These are phyloP conservation scores for Silurus meridionalis DNA, from an alignment of 2,113 vertebrate species.

Conservation along the genomic window DNA sequence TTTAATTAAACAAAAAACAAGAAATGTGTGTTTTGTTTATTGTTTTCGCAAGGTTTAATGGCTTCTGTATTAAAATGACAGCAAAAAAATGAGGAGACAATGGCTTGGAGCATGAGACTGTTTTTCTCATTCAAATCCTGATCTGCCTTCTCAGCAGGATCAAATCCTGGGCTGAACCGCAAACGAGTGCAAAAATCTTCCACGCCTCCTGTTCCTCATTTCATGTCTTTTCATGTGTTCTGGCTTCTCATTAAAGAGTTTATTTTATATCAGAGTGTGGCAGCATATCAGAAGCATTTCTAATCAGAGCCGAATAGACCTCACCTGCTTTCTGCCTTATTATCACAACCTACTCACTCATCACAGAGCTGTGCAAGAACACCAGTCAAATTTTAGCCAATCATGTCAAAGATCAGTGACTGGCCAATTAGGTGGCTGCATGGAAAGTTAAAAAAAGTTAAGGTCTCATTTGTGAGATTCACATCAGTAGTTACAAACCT, in stretches of 20 bases:
- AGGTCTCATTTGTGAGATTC: constrained; percentile 26
- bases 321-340: constrained; percentile 48
- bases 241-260: constrained; percentile 41
- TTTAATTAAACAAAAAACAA: neutral
- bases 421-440: constrained; percentile 39
- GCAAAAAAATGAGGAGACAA: constrained; percentile 7
- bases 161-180: neutral
- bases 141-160: constrained; percentile 6
- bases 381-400: constrained; percentile 30
- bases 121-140: constrained; percentile 6
- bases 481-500: constrained; percentile 26
- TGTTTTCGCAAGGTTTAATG: neutral
- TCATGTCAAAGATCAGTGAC: constrained; percentile 32
- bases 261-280: constrained; percentile 37
- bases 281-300: constrained; percentile 40
- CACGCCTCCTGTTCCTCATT: constrained; percentile 25
- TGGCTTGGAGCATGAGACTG: neutral
- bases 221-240: constrained; percentile 18
- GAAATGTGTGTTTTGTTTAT: neutral
- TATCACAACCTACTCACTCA: constrained; percentile 42
- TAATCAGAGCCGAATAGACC: constrained; percentile 41
- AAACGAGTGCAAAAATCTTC: constrained; percentile 18
- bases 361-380: constrained; percentile 20
- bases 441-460: constrained; percentile 8
- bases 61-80: neutral